phyloP scores from a whole-genome alignment of 2,113 vertebrate genomes.

The Leptodactylus fuscus region DNA sequence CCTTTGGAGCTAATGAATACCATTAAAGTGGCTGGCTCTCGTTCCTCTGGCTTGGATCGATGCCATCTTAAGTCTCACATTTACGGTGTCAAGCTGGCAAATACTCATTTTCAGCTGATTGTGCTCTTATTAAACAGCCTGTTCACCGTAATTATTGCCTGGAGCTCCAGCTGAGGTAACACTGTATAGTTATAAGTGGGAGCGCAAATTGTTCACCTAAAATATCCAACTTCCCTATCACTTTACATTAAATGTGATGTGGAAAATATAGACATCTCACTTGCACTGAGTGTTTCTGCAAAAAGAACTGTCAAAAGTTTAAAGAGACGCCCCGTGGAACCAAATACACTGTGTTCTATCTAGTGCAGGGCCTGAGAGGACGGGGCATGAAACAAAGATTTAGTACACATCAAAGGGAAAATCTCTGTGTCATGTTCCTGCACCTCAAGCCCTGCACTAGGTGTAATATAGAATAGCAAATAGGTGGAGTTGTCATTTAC shows the following conservation, averaged over 20 bases:
- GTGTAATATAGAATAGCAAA: too few species aligned
- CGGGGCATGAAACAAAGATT: too few species aligned
- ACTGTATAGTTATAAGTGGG: conserved; percentile 10
- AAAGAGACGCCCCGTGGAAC: neutral
- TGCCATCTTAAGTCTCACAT: conserved; percentile 80
- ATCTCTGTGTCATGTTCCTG: too few species aligned
- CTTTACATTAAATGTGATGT: neutral
- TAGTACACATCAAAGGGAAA: too few species aligned
- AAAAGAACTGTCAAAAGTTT: neutral
- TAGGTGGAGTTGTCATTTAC: too few species aligned
- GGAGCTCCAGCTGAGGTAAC: conserved; percentile 71
- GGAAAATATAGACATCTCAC: neutral
- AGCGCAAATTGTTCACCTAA: neutral
- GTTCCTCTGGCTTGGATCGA: conserved; percentile 83
- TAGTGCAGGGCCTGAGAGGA: too few species aligned
- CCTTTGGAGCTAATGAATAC: conserved; percentile 80
- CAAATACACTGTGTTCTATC: too few species aligned
- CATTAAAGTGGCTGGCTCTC: conserved; percentile 79
- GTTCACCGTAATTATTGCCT: conserved; percentile 82
- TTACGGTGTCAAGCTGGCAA: conserved; percentile 83
- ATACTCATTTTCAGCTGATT: conserved; percentile 76
- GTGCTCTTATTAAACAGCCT: conserved; percentile 61
- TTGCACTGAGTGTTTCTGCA: neutral
- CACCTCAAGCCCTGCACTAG: too few species aligned
- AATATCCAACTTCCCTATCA: neutral